Evolutionary conservation across 1,140 invertebrate species (phyloP), one percentile per base, ranked within the genome.

Genomic region (Argopecten irradians): DNA sequence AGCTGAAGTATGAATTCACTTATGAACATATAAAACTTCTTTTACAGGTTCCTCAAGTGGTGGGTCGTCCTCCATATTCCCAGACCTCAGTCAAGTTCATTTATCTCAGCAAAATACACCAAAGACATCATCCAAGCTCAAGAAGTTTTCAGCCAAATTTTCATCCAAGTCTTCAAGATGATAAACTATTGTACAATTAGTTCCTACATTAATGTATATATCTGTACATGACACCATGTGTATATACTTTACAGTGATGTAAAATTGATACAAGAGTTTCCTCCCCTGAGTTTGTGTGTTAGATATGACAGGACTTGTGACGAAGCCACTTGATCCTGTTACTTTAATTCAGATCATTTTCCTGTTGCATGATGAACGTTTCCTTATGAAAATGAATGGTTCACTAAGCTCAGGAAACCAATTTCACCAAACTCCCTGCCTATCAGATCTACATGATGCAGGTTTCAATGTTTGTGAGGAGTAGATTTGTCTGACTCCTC

Each of bases 61-160:
- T 28, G 55, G 55, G 16, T 71, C 55, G 16, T 71, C 55, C 22
- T 71, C 55, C 1, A 71, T 71, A 8, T 71, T 71, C 28, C 55
- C 55, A 28, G 55, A 71, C 55, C 55, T 71, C 16, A 71, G 55
- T 71, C 55, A 71, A 28, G 55, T 11, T 71, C 55, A 5, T 11
- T 28, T 71, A 71, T n/a, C 55, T 71, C 55, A 71, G 55, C 55
- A 71, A 16, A 16, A 22, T 28, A 71, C 55, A 71, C 55, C 55
- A 71, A 71, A 71, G n/a, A 71, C 55, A 5, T 28, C 55, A 71
- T 71, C 55, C 55, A 71, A 71, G 55, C 55, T 71, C 55, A 71
- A 71, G 55, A 71, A 71, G 55, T 71, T 71, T 71, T 71, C 55
- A 71, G 55, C 55, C 55, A 71, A 71, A 71, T 71, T 71, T 11